Conservation (phyloP, 2,113 vertebrate genomes). For the Sphyrna mokarran region DNA sequence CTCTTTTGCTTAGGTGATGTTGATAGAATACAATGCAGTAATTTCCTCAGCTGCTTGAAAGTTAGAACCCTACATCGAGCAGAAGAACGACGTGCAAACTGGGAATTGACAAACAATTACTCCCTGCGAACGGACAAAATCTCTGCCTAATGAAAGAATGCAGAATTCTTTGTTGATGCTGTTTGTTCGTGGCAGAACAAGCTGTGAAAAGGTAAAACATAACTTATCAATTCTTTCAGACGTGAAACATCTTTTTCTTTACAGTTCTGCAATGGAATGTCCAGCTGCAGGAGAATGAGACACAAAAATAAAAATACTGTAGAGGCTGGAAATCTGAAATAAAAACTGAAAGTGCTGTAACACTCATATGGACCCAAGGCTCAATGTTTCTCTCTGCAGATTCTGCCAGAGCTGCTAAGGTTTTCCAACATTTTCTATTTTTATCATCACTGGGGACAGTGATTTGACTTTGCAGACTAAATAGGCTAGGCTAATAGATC, state of each 20-base stretch:
- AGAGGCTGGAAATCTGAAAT: too few relatives aligned
- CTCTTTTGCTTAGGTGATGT: not conserved
- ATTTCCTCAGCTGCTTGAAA: not conserved
- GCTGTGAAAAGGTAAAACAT: not conserved
- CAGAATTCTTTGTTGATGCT: not conserved
- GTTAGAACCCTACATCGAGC: not conserved
- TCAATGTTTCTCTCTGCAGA: too few relatives aligned
- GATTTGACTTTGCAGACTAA: not conserved
- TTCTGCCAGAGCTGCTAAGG: too few relatives aligned
- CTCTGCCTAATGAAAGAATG: not conserved
- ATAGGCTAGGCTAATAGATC: not conserved
- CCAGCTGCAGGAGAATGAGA: not conserved
- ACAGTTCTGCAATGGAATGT: not conserved
- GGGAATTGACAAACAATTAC: not conserved
- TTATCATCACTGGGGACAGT: not conserved
- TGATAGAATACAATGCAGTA: not conserved
- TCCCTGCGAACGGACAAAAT: not conserved
- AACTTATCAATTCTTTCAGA: not conserved
- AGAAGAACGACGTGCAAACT: not conserved
- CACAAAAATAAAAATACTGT: too few relatives aligned
- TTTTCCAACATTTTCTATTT: too few relatives aligned
- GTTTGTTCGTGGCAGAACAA: not conserved
- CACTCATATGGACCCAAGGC: too few relatives aligned
- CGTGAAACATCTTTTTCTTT: not conserved
- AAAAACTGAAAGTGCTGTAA: too few relatives aligned